Conservation (phyloP, 2,113 vertebrate species). For the Rallus limicola region DNA sequence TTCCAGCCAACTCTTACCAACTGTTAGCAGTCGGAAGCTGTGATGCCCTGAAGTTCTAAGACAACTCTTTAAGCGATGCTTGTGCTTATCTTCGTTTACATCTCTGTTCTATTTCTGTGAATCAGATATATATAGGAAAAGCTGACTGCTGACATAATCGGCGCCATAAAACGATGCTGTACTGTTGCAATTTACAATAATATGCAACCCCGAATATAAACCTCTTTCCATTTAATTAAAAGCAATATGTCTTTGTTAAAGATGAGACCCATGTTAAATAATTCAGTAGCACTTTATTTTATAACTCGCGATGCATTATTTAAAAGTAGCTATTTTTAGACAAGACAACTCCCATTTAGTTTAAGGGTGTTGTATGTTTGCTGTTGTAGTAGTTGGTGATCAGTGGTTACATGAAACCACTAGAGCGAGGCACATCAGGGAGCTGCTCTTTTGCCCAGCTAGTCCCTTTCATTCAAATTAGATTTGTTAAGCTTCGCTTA, state of each 20-base stretch:
- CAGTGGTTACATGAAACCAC: constrained; percentile 66
- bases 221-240: constrained; percentile 51
- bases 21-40: not conserved
- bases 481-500: constrained; percentile 68
- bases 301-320: constrained; percentile 81
- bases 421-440: constrained; percentile 46
- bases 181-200: constrained; percentile 15
- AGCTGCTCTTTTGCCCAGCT: constrained; percentile 59
- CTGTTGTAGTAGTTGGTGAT: constrained; percentile 74
- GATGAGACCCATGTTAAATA: constrained; percentile 81
- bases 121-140: constrained; percentile 70
- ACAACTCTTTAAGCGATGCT: not conserved
- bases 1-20: not conserved
- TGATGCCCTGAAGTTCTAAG: not conserved
- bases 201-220: not conserved
- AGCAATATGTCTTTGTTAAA: constrained; percentile 74
- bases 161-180: constrained; percentile 36
- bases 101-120: constrained; percentile 71
- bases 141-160: constrained; percentile 52
- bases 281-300: constrained; percentile 82
- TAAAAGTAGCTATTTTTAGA: constrained; percentile 82
- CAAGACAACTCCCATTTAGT: constrained; percentile 62
- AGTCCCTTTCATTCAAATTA: constrained; percentile 55
- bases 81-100: constrained; percentile 62
- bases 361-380: constrained; percentile 63